Conservation (phyloP, 1,140 invertebrate genomes). For the Microplitis demolitor region DNA sequence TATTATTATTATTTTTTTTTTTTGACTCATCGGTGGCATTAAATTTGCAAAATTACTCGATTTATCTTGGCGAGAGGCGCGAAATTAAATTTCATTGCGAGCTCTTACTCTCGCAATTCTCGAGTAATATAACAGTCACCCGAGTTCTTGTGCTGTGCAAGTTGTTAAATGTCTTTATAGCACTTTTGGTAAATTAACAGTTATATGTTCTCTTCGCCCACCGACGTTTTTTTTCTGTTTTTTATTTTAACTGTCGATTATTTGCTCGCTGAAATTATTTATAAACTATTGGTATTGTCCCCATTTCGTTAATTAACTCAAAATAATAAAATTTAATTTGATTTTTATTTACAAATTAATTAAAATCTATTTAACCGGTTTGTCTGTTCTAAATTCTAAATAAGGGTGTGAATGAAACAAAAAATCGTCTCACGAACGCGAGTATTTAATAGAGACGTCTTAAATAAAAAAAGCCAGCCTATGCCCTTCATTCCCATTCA, state of each 20-base stretch:
- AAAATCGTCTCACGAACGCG: no score
- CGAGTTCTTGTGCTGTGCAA: background rate
- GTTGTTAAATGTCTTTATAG: conserved; percentile 1
- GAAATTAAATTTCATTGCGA: conserved; percentile 17
- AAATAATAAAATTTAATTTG: no score
- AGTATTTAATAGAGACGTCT: background rate
- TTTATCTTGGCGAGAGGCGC: background rate
- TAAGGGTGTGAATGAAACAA: no score
- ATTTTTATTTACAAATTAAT: no score
- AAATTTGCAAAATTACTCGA: background rate
- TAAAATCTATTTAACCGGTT: no score
- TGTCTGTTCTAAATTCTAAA: no score
- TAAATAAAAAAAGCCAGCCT: background rate
- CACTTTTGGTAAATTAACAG: background rate
- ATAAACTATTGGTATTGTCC: background rate
- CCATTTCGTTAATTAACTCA: background rate
- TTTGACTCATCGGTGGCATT: background rate
- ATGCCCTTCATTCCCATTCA: background rate
- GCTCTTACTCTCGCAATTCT: no score
- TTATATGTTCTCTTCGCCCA: background rate
- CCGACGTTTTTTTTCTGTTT: conserved; percentile 1
- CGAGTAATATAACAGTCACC: background rate
- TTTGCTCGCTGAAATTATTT: background rate
- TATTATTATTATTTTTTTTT: background rate
- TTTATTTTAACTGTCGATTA: background rate